Evolutionary conservation across 2,888 invertebrate genomes (phyloP).

Genomic region (Sarcophaga variegata): DNA sequence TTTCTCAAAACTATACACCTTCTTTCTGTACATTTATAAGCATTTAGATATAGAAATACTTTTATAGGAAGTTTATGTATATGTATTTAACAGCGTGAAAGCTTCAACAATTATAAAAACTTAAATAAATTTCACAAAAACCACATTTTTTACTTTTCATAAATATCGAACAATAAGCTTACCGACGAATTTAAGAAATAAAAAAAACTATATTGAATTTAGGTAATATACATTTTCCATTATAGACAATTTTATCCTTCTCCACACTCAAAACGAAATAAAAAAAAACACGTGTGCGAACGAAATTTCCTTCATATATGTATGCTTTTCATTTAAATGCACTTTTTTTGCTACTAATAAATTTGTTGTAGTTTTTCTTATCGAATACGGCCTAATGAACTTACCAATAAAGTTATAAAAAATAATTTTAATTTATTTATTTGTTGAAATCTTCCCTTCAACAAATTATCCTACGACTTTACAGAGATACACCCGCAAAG

Average conservation of each 20-base stretch:
- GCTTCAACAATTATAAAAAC: background rate
- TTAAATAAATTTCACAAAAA: background rate
- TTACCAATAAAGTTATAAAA: slow-evolving; percentile 48
- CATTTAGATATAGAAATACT: background rate
- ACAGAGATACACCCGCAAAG: slow-evolving; percentile 59
- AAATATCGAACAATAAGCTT: too few species aligned
- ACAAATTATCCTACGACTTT: slow-evolving; percentile 48
- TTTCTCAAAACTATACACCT: background rate
- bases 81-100: background rate
- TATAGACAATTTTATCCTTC: slow-evolving; percentile 26
- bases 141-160: background rate
- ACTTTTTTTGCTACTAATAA: background rate
- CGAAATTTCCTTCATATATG: background rate
- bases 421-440: slow-evolving; percentile 29
- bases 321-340: background rate
- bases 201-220: background rate
- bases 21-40: too few species aligned
- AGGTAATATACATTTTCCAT: background rate
- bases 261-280: background rate
- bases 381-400: slow-evolving; percentile 7
- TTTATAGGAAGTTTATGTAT: background rate
- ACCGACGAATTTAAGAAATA: background rate
- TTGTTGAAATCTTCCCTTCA: slow-evolving; percentile 38
- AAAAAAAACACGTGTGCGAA: slow-evolving; percentile 52
- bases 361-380: background rate